phyloP scores from a whole-genome alignment of 2,113 vertebrate species.

The Murina feae region DNA sequence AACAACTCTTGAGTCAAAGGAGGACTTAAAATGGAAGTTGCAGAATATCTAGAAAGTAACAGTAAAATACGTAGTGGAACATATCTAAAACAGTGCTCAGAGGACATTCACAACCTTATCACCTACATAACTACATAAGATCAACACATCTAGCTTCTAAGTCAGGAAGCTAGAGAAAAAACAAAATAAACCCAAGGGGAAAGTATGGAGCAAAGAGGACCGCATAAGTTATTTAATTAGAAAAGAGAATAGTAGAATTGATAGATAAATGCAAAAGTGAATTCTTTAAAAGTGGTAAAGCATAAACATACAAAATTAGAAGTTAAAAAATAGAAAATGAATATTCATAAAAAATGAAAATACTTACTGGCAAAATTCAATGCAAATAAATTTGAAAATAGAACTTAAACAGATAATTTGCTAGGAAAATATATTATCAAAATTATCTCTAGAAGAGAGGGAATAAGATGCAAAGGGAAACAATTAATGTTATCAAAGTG shows the following conservation, averaged over 20 bases:
- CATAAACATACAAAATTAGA: background rate
- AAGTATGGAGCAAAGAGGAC: background rate
- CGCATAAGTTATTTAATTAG: background rate
- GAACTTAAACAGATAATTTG: background rate
- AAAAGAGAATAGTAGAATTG: background rate
- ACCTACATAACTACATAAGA: background rate
- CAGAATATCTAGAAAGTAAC: background rate
- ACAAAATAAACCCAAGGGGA: background rate
- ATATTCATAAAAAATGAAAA: background rate
- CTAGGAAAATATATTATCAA: background rate
- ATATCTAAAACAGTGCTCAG: no score
- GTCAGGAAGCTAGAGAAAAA: background rate
- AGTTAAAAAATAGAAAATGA: background rate
- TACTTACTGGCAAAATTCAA: background rate
- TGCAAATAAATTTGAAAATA: background rate
- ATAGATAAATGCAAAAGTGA: background rate
- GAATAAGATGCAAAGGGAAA: background rate
- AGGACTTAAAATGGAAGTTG: background rate
- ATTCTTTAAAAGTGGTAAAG: background rate
- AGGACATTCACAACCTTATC: background rate
- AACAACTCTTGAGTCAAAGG: background rate
- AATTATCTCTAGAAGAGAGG: background rate
- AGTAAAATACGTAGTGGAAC: no score
- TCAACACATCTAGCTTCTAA: background rate
- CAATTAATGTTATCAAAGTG: background rate